These are phyloP conservation scores for Lonchura striata DNA, from an alignment of 2,113 vertebrate genomes.

Conservation along the genomic window DNA sequence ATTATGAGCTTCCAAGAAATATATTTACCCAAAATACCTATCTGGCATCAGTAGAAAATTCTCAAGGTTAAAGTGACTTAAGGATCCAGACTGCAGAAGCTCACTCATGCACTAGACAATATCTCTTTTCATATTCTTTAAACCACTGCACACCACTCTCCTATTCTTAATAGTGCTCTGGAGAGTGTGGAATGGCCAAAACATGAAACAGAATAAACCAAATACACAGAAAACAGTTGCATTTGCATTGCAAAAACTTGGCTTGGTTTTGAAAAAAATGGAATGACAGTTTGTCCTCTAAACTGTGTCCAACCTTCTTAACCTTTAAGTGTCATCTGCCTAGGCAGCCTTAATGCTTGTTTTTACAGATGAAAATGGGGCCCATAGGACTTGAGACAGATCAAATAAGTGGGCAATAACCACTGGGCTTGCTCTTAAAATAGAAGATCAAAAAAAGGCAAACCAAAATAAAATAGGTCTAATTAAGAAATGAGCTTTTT, in stretches of 20 bases:
- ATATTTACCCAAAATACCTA: not conserved
- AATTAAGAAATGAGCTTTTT: not conserved
- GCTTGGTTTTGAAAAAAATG: constrained; percentile 15
- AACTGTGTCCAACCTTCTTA: not conserved
- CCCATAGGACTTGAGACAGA: not conserved
- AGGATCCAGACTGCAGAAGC: not conserved
- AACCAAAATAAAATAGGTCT: not conserved
- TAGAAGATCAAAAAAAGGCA: not conserved
- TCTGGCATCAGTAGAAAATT: not conserved
- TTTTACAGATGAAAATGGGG: not conserved
- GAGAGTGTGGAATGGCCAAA: constrained; percentile 38
- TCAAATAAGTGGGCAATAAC: not conserved
- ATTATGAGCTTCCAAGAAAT: constrained; percentile 20
- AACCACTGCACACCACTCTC: constrained; percentile 2
- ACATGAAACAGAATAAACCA: constrained; percentile 47
- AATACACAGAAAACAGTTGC: constrained; percentile 8
- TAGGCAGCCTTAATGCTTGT: not conserved
- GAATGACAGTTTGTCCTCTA: constrained; percentile 24
- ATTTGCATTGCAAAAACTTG: constrained; percentile 38
- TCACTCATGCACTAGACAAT: not conserved
- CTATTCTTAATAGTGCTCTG: constrained; percentile 35
- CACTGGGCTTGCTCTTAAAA: not conserved
- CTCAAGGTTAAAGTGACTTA: constrained; percentile 28
- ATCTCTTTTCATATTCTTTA: constrained; percentile 5
- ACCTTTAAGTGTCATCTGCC: constrained; percentile 26